Percentiles rank a stretch among this genome's conserved stretches.
phyloP scores from a whole-genome alignment of 2,888 invertebrate species.

The Dolichomitus sp. region DNA sequence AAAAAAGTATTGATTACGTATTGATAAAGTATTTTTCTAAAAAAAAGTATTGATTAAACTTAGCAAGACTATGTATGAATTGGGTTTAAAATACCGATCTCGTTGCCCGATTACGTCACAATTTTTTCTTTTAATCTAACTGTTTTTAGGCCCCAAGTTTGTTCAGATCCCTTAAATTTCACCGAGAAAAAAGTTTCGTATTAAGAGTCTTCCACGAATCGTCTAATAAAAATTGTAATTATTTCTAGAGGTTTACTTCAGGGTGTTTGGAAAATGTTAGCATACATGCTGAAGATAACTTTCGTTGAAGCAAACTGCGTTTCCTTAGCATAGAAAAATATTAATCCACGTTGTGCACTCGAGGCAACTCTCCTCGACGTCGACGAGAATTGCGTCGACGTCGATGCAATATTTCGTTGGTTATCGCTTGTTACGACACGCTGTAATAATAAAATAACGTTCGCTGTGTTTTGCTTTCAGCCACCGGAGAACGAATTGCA shows the following conservation, averaged over 20 bases:
- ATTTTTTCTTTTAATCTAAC: no score
- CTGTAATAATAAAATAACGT: conserved; percentile 1
- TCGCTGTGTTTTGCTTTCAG: conserved; percentile 86
- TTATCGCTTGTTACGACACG: background rate
- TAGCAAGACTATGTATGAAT: no score
- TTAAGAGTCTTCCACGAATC: background rate
- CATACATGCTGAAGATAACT: conserved; percentile 2
- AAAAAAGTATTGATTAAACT: no score
- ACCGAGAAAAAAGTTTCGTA: background rate
- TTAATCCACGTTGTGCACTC: conserved; percentile 20
- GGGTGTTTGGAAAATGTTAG: conserved; percentile 13
- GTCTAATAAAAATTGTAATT: background rate
- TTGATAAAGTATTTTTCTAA: no score
- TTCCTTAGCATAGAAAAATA: conserved; percentile 12
- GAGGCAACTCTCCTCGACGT: background rate
- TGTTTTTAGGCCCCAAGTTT: no score
- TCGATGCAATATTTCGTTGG: conserved; percentile 3
- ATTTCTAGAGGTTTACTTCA: background rate
- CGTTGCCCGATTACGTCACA: no score
- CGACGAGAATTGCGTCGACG: background rate
- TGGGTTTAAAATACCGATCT: no score
- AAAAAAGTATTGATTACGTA: no score
- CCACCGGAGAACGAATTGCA: conserved; percentile 98
- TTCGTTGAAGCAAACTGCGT: background rate
- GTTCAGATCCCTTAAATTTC: background rate